These are phyloP conservation scores for Microctonus brassicae DNA, from an alignment of 2,888 invertebrate species.

Conservation along the genomic window DNA sequence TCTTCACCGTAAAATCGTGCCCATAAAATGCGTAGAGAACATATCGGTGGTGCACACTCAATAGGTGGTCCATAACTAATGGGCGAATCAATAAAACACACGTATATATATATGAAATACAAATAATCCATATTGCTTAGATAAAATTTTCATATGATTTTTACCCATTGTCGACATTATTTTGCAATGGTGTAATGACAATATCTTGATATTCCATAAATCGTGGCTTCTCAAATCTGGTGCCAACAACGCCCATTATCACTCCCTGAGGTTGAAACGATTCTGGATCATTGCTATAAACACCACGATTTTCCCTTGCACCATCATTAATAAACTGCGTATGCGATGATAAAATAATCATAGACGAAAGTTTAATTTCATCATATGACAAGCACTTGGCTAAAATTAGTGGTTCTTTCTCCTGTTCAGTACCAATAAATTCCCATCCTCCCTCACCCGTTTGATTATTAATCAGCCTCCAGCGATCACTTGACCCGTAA, in stretches of 20 bases:
- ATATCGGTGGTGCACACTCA: slow-evolving; percentile 43
- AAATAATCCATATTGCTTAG: too few species aligned
- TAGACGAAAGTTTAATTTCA: slow-evolving; percentile 75
- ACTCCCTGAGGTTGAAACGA: slow-evolving; percentile 71
- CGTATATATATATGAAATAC: neutral
- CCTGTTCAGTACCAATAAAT: slow-evolving; percentile 72
- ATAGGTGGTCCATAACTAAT: slow-evolving; percentile 56
- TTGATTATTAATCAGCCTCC: slow-evolving; percentile 71
- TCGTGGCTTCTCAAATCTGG: slow-evolving; percentile 71
- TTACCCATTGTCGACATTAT: slow-evolving; percentile 71
- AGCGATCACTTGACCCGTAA: slow-evolving; percentile 70
- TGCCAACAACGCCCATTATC: slow-evolving; percentile 69
- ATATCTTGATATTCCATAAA: slow-evolving; percentile 78
- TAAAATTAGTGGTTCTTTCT: slow-evolving; percentile 72
- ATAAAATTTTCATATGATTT: too few species aligned
- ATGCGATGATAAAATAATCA: slow-evolving; percentile 74
- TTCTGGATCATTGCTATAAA: slow-evolving; percentile 68
- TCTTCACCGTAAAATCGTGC: slow-evolving; percentile 63
- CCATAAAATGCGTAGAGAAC: slow-evolving; percentile 58
- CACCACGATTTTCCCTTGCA: slow-evolving; percentile 71
- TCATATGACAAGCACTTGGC: slow-evolving; percentile 76
- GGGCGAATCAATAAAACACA: neutral
- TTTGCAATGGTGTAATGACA: slow-evolving; percentile 72
- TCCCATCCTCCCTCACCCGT: slow-evolving; percentile 74
- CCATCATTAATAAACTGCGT: slow-evolving; percentile 77